Base-by-base conservation (phyloP, 2,888 invertebrate species). In the Drosophila macrospina region DNA sequence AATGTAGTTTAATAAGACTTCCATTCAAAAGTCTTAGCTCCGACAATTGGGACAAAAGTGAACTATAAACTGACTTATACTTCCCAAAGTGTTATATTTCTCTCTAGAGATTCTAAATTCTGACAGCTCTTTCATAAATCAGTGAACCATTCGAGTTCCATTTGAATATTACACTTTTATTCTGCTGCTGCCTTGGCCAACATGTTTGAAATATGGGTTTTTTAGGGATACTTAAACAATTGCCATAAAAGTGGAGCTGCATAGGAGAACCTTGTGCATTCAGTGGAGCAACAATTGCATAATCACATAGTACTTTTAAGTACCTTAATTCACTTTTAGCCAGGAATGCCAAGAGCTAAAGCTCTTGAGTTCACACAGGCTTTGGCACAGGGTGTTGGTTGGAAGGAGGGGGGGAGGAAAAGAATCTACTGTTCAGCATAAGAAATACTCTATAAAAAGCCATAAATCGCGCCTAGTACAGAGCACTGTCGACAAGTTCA, bases 401-500 rank as follows among this genome's bases (percentile, higher is more conserved):
- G n/a, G n/a, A n/a, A n/a, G 20, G 3, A 20, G 3, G 47, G 32
- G 11, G 20, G 20, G 20, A 8, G 20, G 20, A n/a, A 8, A 41
- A 16, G 20, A 41, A 51, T 57, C 41, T 28, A 50, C 37, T 37
- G 24, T 51, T 41, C 7, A 41, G 20, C 41, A 41, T 6, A 41
- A 5, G 41, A 34, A 28, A 2, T 44, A 7, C 57, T 39, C 37
- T 15, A 62, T 45, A 57, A 55, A 57, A 55, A 11, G 15, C 69
- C 60, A 74, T 76, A 78, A 76, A 74, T 78, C 45, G 74, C 55
- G 48, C 20, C 47, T 32, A 42, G 47, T 47, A 30, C 37, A 28
- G n/a, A 11, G 34, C 36, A 45, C 41, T 37, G 61, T 10, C n/a
- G 69, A 61, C 86, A 83, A 76, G 84, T 83, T 84, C 85, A 83